Percentiles rank a stretch among this genome's conserved stretches.
phyloP scores from a whole-genome alignment of 2,113 vertebrate species.

The Sander lucioperca region DNA sequence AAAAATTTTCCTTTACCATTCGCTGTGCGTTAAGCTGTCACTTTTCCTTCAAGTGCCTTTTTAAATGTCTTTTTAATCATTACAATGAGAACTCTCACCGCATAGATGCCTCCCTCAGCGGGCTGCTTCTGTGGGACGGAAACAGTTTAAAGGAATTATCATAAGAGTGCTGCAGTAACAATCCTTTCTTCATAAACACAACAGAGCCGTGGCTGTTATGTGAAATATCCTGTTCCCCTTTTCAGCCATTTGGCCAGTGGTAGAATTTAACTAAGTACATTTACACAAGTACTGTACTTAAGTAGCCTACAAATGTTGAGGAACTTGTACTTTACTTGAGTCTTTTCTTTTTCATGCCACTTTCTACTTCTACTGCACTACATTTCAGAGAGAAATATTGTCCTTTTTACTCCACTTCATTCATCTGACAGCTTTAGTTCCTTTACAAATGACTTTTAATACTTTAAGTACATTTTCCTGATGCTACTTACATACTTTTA shows the following conservation, averaged over 20 bases:
- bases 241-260: background rate
- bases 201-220: background rate
- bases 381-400: too few relatives aligned
- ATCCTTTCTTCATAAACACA: background rate
- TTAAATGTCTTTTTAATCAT: constrained; percentile 56
- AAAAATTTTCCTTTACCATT: constrained; percentile 19
- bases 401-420: too few relatives aligned
- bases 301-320: too few relatives aligned
- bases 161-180: background rate
- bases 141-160: constrained; percentile 30
- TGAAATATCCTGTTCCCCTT: background rate
- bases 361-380: too few relatives aligned
- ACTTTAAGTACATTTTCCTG: too few relatives aligned
- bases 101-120: constrained; percentile 66
- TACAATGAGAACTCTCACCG: constrained; percentile 70
- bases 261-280: too few relatives aligned
- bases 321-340: too few relatives aligned
- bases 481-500: too few relatives aligned
- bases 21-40: background rate
- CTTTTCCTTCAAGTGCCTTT: constrained; percentile 39
- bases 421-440: too few relatives aligned
- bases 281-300: too few relatives aligned
- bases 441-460: too few relatives aligned
- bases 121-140: constrained; percentile 61
- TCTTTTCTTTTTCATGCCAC: too few relatives aligned